Conservation (phyloP, 2,797 vertebrate genomes). For the Sebastes steindachneri region DNA sequence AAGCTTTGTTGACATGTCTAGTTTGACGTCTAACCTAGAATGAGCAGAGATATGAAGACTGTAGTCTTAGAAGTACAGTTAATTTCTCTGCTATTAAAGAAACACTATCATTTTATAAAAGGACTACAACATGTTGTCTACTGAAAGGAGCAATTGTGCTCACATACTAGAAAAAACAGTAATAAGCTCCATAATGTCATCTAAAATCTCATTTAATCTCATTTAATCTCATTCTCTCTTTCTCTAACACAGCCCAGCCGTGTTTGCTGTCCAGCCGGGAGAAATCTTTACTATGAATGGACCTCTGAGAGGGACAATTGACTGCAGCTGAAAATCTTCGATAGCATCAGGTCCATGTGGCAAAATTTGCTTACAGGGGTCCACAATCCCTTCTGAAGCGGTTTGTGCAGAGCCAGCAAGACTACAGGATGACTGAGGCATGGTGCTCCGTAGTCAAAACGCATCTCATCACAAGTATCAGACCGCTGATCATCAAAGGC, state of each 20-base stretch:
- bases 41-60: neutral
- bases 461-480: slow-evolving; percentile 17
- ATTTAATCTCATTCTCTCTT: slow-evolving; percentile 12
- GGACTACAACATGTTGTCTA: neutral
- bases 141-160: neutral
- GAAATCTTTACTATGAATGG: slow-evolving; percentile 48
- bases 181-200: neutral
- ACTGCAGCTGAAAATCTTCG: slow-evolving; percentile 35
- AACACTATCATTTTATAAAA: neutral
- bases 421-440: slow-evolving; percentile 44
- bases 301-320: slow-evolving; percentile 29
- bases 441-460: slow-evolving; percentile 2
- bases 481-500: slow-evolving; percentile 28
- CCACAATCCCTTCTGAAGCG: slow-evolving; percentile 8
- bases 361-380: neutral
- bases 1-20: slow-evolving; percentile 54
- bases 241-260: slow-evolving; percentile 39
- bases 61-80: neutral
- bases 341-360: slow-evolving; percentile 29
- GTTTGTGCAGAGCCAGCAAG: slow-evolving; percentile 1
- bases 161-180: neutral
- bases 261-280: slow-evolving; percentile 30
- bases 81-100: neutral
- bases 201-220: neutral
- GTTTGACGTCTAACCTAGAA: slow-evolving; percentile 13